Conservation (phyloP, 2,888 invertebrate genomes). For the Tanytarsus gracilentus region DNA sequence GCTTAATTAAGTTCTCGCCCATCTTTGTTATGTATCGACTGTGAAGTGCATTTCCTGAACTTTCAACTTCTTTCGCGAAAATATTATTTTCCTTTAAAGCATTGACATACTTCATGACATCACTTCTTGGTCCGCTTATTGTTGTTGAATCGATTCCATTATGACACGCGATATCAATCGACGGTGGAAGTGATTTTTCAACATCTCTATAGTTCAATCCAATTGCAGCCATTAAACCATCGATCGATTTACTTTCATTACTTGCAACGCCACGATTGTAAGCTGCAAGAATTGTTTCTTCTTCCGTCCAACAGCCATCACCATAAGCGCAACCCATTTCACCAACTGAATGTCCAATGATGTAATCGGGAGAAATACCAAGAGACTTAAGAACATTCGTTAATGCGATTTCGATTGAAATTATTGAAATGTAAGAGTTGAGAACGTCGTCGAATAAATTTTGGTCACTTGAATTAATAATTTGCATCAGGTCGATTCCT, state of each 20-base stretch:
- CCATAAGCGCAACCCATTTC: slow-evolving; percentile 87
- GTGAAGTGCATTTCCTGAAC: slow-evolving; percentile 83
- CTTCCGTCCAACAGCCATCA: slow-evolving; percentile 74
- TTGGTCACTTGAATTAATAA: slow-evolving; percentile 50
- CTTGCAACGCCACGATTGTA: slow-evolving; percentile 67
- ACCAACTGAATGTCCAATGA: slow-evolving; percentile 79
- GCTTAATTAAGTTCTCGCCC: slow-evolving; percentile 57
- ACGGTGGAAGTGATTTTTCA: slow-evolving; percentile 36
- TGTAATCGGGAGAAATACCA: slow-evolving; percentile 55
- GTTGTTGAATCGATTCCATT: slow-evolving; percentile 48
- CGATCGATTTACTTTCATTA: slow-evolving; percentile 53
- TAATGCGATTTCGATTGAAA: slow-evolving; percentile 49
- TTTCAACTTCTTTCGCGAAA: slow-evolving; percentile 74
- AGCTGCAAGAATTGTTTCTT: slow-evolving; percentile 69
- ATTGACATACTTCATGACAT: slow-evolving; percentile 56
- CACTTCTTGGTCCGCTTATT: slow-evolving; percentile 74
- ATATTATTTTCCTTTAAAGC: slow-evolving; percentile 59
- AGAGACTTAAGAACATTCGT: slow-evolving; percentile 49
- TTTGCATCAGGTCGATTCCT: slow-evolving; percentile 50
- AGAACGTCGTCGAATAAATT: slow-evolving; percentile 51
- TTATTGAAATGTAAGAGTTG: slow-evolving; percentile 57
- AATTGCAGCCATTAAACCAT: slow-evolving; percentile 76
- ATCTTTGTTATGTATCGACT: slow-evolving; percentile 59
- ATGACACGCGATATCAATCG: slow-evolving; percentile 45
- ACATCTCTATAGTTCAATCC: slow-evolving; percentile 62